phyloP scores from a whole-genome alignment of 2,797 vertebrate species.

The Fistularia commersonii region DNA sequence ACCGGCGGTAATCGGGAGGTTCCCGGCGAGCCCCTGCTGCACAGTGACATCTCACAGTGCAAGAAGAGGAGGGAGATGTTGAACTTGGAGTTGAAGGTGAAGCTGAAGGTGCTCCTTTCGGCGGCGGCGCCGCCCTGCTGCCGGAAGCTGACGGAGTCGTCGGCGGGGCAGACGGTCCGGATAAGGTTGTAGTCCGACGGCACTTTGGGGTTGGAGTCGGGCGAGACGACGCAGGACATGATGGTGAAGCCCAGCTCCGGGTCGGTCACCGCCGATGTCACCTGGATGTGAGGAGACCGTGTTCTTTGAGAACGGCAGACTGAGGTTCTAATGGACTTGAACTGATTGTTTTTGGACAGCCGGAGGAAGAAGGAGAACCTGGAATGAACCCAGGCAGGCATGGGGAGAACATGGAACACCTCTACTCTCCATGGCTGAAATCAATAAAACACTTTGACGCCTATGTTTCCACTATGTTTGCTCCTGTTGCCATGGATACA shows the following conservation, averaged over 20 bases:
- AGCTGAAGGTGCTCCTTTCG: slow-evolving; percentile 88
- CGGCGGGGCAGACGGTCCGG: slow-evolving; percentile 91
- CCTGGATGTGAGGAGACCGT: too few species aligned
- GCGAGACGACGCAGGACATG: slow-evolving; percentile 87
- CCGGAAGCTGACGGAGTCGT: slow-evolving; percentile 84
- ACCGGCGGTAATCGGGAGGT: slow-evolving; percentile 78
- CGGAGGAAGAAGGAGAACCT: too few species aligned
- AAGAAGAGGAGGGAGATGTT: slow-evolving; percentile 85
- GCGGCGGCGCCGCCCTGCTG: slow-evolving; percentile 68
- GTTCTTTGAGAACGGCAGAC: too few species aligned
- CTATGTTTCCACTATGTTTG: too few species aligned
- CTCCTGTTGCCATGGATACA: too few species aligned
- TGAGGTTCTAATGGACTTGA: too few species aligned
- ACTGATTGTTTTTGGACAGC: too few species aligned
- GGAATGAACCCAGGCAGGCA: too few species aligned
- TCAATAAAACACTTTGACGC: too few species aligned
- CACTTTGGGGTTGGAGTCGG: slow-evolving; percentile 74
- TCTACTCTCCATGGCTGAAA: too few species aligned
- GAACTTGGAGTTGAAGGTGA: slow-evolving; percentile 84
- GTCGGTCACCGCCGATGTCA: slow-evolving; percentile 82
- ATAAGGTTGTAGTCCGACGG: slow-evolving; percentile 84
- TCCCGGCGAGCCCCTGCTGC: slow-evolving; percentile 70
- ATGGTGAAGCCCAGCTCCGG: slow-evolving; percentile 87
- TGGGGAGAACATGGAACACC: too few species aligned
- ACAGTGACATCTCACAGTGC: slow-evolving; percentile 89